phyloP scores from a whole-genome alignment of 2,113 vertebrate genomes.

The Phyllostomus hastatus region DNA sequence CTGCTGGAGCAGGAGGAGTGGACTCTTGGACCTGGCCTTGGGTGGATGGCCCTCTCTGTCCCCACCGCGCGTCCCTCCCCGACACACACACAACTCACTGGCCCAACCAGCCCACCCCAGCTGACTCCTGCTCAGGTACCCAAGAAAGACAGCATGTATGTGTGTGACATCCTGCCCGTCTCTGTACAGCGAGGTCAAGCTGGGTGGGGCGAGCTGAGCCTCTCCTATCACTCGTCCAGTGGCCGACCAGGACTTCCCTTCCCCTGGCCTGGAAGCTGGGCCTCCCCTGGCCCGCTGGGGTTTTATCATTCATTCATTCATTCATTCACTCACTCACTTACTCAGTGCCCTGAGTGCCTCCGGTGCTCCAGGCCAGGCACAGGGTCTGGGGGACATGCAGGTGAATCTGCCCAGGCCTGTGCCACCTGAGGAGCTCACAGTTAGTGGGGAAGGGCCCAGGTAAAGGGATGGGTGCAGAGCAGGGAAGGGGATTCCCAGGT shows the following conservation, averaged over 20 bases:
- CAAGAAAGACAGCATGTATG: fast-evolving
- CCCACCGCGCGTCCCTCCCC: fast-evolving
- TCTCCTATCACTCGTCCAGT: background rate
- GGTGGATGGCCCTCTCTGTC: background rate
- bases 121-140: background rate
- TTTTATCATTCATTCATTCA: background rate
- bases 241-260: background rate
- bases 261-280: background rate
- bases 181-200: background rate
- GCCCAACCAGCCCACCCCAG: background rate
- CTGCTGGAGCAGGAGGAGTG: background rate
- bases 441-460: background rate
- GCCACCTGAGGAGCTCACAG: background rate
- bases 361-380: background rate
- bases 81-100: background rate
- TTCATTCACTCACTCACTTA: background rate
- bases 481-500: too few relatives aligned
- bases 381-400: background rate
- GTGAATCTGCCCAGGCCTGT: background rate
- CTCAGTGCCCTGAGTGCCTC: background rate
- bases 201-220: background rate
- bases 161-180: background rate
- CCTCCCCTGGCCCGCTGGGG: background rate
- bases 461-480: background rate
- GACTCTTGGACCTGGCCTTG: background rate